phyloP scores from a whole-genome alignment of 2,888 invertebrate genomes.

The Spisula solida region DNA sequence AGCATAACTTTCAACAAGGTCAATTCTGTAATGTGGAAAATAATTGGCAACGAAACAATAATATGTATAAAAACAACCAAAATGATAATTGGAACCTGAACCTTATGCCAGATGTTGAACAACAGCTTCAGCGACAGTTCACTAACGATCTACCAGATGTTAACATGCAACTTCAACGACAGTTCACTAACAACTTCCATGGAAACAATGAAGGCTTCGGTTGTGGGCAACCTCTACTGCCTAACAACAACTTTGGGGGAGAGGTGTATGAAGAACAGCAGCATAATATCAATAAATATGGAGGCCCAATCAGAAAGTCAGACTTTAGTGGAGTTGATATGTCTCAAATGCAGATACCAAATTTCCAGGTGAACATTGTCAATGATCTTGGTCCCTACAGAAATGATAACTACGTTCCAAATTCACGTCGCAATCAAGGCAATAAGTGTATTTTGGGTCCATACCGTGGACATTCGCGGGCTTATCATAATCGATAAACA shows the following conservation, averaged over 20 bases:
- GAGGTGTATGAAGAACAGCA: neutral
- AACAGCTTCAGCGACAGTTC: neutral
- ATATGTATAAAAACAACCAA: neutral
- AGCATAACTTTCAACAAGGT: neutral
- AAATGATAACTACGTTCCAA: conserved; percentile 33
- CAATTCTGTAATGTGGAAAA: neutral
- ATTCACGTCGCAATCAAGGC: neutral
- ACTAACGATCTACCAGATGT: neutral
- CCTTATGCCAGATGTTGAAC: neutral
- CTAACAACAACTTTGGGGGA: neutral
- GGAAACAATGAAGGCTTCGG: neutral
- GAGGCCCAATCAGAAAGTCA: conserved; percentile 22
- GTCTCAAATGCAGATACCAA: conserved; percentile 7
- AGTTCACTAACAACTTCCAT: neutral
- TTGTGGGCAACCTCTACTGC: neutral
- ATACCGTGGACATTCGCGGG: neutral
- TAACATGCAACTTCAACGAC: neutral
- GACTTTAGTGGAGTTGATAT: conserved; percentile 34
- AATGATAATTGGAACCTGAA: neutral
- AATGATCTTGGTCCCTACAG: conserved; percentile 30
- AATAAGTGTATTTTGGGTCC: neutral
- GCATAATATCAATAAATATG: conserved; percentile 12
- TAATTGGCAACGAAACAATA: neutral
- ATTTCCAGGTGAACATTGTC: conserved; percentile 10
- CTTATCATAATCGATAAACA: neutral